phyloP scores from a whole-genome alignment of 1,140 invertebrate genomes.

The Subanguina moxae region DNA sequence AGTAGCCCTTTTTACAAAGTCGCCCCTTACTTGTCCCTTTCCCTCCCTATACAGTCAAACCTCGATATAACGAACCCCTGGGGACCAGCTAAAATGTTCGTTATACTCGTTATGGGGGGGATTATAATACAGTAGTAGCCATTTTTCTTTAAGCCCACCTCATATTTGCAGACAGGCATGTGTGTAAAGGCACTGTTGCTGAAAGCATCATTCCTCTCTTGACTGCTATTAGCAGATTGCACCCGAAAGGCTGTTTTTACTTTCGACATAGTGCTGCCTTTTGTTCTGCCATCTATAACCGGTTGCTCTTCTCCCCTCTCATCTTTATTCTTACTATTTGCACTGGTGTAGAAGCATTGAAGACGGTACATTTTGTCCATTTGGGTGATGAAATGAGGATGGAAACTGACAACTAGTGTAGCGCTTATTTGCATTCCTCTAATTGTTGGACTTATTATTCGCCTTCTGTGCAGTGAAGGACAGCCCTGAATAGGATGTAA shows the following conservation, averaged over 20 bases:
- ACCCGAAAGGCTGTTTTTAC: slow-evolving; percentile 2
- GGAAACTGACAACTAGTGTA: background rate
- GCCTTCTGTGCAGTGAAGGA: slow-evolving; percentile 3
- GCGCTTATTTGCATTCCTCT: background rate
- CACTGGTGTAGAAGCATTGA: slow-evolving; percentile 3
- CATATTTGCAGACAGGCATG: slow-evolving; percentile 7
- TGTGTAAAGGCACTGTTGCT: background rate
- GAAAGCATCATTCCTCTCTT: background rate
- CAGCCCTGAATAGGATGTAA: background rate
- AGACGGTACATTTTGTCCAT: slow-evolving; percentile 11
- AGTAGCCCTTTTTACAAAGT: too few species aligned
- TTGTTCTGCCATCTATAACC: background rate
- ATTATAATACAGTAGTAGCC: too few species aligned
- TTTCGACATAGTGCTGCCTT: background rate
- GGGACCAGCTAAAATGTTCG: too few species aligned
- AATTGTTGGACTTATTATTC: background rate
- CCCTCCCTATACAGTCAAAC: too few species aligned
- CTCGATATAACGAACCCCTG: too few species aligned
- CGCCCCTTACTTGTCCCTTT: too few species aligned
- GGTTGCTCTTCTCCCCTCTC: background rate
- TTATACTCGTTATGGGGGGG: too few species aligned
- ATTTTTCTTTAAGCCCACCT: slow-evolving; percentile 1
- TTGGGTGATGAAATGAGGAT: slow-evolving; percentile 12
- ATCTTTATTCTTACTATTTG: background rate
- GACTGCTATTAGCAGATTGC: too few species aligned